phyloP scores from a whole-genome alignment of 2,113 vertebrate genomes.

The Ictalurus punctatus region DNA sequence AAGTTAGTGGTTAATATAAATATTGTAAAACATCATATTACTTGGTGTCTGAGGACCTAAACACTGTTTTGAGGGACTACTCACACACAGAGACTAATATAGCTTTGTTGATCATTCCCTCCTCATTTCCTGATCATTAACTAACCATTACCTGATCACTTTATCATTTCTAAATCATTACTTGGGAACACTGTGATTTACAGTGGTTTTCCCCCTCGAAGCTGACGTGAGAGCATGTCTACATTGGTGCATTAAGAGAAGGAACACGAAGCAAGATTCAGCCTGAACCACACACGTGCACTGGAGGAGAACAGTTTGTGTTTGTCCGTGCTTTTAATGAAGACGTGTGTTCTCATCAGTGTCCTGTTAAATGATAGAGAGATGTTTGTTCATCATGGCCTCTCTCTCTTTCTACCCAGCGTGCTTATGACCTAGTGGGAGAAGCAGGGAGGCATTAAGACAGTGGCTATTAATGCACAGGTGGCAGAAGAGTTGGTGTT shows the following conservation, averaged over 20 bases:
- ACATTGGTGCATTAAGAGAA: neutral
- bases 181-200: neutral
- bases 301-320: neutral
- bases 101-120: too few species aligned
- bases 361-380: conserved; percentile 17
- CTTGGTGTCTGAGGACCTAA: too few species aligned
- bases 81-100: too few species aligned
- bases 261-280: neutral
- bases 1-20: too few species aligned
- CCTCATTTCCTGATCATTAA: too few species aligned
- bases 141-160: too few species aligned
- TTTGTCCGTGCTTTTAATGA: neutral
- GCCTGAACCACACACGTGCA: neutral
- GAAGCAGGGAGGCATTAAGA: conserved; percentile 6
- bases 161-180: neutral
- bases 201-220: neutral
- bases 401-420: neutral
- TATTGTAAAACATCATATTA: too few species aligned
- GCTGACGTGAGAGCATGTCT: neutral
- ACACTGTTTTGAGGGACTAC: too few species aligned
- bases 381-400: conserved; percentile 5
- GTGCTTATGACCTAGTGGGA: neutral
- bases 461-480: neutral
- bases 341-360: neutral
- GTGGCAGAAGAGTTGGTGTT: conserved; percentile 3